Base-by-base conservation (phyloP, 1,140 invertebrate genomes). In the Zaprionus tsacasi region DNA sequence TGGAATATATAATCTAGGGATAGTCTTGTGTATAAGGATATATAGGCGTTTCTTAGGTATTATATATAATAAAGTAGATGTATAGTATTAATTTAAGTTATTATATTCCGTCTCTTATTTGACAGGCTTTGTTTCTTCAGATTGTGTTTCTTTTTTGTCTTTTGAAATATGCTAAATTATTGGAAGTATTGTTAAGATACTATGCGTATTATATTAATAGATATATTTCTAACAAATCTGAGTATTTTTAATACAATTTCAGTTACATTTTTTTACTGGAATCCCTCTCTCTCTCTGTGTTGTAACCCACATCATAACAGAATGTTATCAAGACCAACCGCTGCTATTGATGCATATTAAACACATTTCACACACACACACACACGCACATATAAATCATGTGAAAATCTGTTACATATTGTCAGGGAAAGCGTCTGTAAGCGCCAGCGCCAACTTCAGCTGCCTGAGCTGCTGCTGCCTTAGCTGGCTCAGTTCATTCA, bases 401-500 rank as follows among this genome's bases (percentile, higher is more conserved):
- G 40, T 15, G 40, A 45, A 45, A 50, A 50, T 50, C 45, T 50
- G 45, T 50, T 50, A 50, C 45, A 50, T 50, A 50, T 50, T 45
- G 6, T 15, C 40, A 15, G 52, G 61, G 25, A 64, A 54, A 64
- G 38, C 38, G 2, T 38, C 11, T 25, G 25, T 17, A 50, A 50
- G 45, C 45, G 3, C 3, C 45, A 8, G 43, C 4, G 3, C 15
- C 43, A 50, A 7, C 17, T 50, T 25, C 17, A 50, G 45, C 17
- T 50, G 8, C 55, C 27, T 50, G 21, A 61, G 25, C 21, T 21
- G 25, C 21, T 21, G 21, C 21, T 21, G 8, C 55, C 27, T 50
- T 17, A 61, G 68, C 25, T 30, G 25, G 33, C 33, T 11, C 43
- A 38, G 11, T 76, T 76, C 67, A 75, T 70, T 70, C 67, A 70